Conservation (phyloP, 1,140 invertebrate genomes). For the Notospermus geniculatus region DNA sequence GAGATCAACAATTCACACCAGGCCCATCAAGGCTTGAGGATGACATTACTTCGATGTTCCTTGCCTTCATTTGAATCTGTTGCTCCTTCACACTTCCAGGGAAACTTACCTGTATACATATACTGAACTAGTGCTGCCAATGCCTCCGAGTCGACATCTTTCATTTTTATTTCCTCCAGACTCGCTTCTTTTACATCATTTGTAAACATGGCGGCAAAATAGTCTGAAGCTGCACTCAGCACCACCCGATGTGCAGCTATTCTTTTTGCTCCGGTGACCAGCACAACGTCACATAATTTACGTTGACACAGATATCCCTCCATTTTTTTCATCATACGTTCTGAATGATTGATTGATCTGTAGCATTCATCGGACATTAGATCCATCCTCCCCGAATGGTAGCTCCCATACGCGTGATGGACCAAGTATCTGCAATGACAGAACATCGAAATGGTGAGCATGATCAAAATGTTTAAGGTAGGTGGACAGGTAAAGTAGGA, state of each 20-base stretch:
- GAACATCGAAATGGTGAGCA: not conserved
- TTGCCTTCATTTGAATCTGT: too few species aligned
- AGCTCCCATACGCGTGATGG: constrained; percentile 27
- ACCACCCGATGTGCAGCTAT: constrained; percentile 72
- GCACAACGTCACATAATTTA: constrained; percentile 47
- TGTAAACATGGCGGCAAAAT: constrained; percentile 94
- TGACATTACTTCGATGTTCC: too few species aligned
- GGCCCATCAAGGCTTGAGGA: too few species aligned
- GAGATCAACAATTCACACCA: too few species aligned
- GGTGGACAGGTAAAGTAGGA: too few species aligned
- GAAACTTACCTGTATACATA: constrained; percentile 76
- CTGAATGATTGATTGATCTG: constrained; percentile 74
- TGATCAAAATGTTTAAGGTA: too few species aligned
- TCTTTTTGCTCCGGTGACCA: constrained; percentile 59
- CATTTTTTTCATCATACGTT: constrained; percentile 76
- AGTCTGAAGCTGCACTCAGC: constrained; percentile 85
- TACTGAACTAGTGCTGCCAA: constrained; percentile 79
- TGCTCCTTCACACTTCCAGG: not conserved
- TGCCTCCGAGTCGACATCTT: constrained; percentile 80
- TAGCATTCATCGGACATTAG: constrained; percentile 69
- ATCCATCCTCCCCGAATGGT: constrained; percentile 30
- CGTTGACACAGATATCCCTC: constrained; percentile 75
- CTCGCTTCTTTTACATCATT: constrained; percentile 80
- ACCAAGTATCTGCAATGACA: constrained; percentile 38
- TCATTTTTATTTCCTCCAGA: constrained; percentile 78